These are phyloP conservation scores for Mionectes macconnelli DNA, from an alignment of 2,113 vertebrate species.

Conservation along the genomic window DNA sequence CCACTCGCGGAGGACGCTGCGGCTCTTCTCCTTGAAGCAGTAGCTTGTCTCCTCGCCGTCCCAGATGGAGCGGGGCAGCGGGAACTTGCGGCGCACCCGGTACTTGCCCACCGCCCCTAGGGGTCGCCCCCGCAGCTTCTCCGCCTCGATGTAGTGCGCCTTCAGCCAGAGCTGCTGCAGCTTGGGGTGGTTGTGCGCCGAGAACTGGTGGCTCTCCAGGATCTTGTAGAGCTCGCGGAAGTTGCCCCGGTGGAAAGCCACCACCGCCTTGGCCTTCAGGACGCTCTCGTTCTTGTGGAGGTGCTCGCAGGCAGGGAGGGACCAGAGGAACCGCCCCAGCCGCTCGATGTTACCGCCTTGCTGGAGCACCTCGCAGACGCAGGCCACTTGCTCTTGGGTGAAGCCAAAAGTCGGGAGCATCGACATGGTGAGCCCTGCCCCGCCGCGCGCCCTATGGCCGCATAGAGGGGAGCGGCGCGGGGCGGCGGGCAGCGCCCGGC, in stretches of 20 bases:
- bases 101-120: constrained; percentile 97
- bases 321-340: constrained; percentile 94
- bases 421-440: constrained; percentile 82
- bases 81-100: constrained; percentile 97
- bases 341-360: constrained; percentile 97
- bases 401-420: constrained; percentile 96
- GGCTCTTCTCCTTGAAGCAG: constrained; percentile 99
- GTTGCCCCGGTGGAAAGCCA: constrained; percentile 96
- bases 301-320: constrained; percentile 94
- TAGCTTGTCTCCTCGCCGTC: constrained; percentile 99
- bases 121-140: constrained; percentile 95
- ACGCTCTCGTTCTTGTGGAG: constrained; percentile 98
- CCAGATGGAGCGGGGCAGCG: constrained; percentile 96
- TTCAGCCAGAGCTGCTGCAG: constrained; percentile 98
- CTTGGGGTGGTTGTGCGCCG: constrained; percentile 96
- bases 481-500: neutral
- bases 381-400: constrained; percentile 98
- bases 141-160: constrained; percentile 97
- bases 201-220: constrained; percentile 97
- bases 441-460: constrained; percentile 21
- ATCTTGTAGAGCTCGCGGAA: constrained; percentile 98
- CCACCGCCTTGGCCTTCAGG: constrained; percentile 89
- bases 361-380: constrained; percentile 97
- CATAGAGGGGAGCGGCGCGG: constrained; percentile 40
- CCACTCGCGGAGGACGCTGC: constrained; percentile 96